phyloP scores from a whole-genome alignment of 2,797 vertebrate species.

The Centroberyx gerrardi region DNA sequence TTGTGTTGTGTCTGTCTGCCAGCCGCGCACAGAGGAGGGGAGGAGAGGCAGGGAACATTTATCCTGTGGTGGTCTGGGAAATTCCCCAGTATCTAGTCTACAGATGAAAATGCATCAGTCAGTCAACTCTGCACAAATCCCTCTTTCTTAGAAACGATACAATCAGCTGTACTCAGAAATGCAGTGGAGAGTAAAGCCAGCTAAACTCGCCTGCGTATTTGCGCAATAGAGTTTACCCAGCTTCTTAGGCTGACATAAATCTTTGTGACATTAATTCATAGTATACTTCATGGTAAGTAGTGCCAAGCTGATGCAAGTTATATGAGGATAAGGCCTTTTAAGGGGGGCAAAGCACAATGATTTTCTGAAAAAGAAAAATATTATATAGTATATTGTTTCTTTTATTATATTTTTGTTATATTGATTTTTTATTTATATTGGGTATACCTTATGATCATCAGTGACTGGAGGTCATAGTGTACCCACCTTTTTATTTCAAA shows the following conservation, averaged over 20 bases:
- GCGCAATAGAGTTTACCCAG: background rate
- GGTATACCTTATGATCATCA: too few species aligned
- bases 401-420: too few species aligned
- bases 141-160: conserved; percentile 57
- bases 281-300: background rate
- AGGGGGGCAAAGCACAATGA: background rate
- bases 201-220: background rate
- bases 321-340: background rate
- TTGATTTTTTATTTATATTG: too few species aligned
- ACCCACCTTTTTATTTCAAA: too few species aligned
- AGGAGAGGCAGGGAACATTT: conserved; percentile 68
- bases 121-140: conserved; percentile 38
- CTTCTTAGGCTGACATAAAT: background rate
- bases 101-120: conserved; percentile 61
- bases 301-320: background rate
- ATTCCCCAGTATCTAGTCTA: conserved; percentile 53
- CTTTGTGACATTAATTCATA: background rate
- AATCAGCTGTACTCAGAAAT: conserved; percentile 45
- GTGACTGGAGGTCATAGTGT: too few species aligned
- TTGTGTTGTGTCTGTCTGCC: conserved; percentile 74
- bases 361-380: too few species aligned
- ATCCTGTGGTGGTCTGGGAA: conserved; percentile 74
- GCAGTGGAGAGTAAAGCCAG: background rate
- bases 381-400: too few species aligned
- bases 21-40: conserved; percentile 59